Evolutionary conservation across 1,140 invertebrate genomes (phyloP), one percentile per base, ranked within the genome.

Genomic region (Temnothorax nylanderi): DNA sequence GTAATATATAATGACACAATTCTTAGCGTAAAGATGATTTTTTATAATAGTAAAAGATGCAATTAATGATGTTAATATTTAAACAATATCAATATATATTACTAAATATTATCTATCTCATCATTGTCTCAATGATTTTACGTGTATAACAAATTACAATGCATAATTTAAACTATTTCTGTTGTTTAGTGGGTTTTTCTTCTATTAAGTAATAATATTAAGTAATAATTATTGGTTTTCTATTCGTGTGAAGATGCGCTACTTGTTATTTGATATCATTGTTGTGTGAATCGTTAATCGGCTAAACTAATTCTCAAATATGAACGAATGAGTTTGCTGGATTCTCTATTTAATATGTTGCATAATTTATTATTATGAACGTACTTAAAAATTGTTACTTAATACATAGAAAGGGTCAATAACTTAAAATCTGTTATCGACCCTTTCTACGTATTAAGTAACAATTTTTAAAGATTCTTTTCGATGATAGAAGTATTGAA

Each of bases 381-480:
- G 16, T 76, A 77, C 16, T 6, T 64, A 78, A 77, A 78, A 26
- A 47, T 34, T 65, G 3, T 60, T 78, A 13, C 6, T 64, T 65
- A 47, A 47, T 32, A 56, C 16, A 8, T 2, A 44, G 1, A 32
- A 47, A 75, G n/a, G n/a, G 13, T 56, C 4, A 4, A 21, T 16
- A 13, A 16, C 16, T 26, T 26, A 26, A 26, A 26, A 26, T 26
- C 26, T 26, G 16, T 16, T 13, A 16, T 21, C 8, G 4, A 56
- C 13, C 26, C 26, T 75, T 44, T 32, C 0, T 44, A 1, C 16
- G 13, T 56, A 32, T 47, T 47, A 64, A 64, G 6, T 13, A 77
- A 60, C 3, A 64, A 34, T 47, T 26, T 77, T 77, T 77, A 64
- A 26, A 62, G 2, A 44, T 44, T 21, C 16, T 77, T 44, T 44